phyloP scores from a whole-genome alignment of 1,140 invertebrate species.

The Charaxes varanes region DNA sequence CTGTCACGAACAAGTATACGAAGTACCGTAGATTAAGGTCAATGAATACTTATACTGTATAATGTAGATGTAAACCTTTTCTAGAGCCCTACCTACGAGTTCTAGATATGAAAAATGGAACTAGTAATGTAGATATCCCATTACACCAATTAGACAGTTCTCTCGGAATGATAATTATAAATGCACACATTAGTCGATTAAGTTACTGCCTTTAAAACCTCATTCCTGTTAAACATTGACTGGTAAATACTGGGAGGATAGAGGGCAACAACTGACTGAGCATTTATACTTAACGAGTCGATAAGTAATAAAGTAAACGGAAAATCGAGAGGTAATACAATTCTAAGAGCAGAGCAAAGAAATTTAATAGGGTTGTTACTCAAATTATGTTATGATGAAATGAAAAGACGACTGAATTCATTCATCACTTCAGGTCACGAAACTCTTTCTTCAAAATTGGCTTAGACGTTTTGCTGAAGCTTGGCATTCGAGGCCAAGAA shows the following conservation, averaged over 20 bases:
- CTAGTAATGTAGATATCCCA: constrained; percentile 7
- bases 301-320: constrained; percentile 61
- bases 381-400: too few relatives aligned
- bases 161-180: constrained; percentile 45
- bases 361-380: too few relatives aligned
- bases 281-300: constrained; percentile 26
- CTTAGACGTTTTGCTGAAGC: too few relatives aligned
- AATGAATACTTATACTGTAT: constrained; percentile 18
- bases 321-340: not conserved
- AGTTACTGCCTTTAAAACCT: constrained; percentile 50
- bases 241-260: constrained; percentile 42
- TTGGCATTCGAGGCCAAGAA: too few relatives aligned
- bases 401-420: too few relatives aligned
- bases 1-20: constrained; percentile 18
- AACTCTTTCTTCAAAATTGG: too few relatives aligned
- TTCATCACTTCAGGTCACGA: too few relatives aligned
- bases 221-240: constrained; percentile 32
- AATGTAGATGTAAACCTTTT: constrained; percentile 12
- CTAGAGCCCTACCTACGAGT: constrained; percentile 10
- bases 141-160: constrained; percentile 12
- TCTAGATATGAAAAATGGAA: constrained; percentile 8
- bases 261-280: constrained; percentile 24
- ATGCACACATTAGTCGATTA: constrained; percentile 53
- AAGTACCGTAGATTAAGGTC: constrained; percentile 23
- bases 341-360: not conserved